Evolutionary conservation across 2,888 invertebrate genomes (phyloP), one percentile per base, ranked within the genome.

Genomic region (Galerucella nymphaeae): DNA sequence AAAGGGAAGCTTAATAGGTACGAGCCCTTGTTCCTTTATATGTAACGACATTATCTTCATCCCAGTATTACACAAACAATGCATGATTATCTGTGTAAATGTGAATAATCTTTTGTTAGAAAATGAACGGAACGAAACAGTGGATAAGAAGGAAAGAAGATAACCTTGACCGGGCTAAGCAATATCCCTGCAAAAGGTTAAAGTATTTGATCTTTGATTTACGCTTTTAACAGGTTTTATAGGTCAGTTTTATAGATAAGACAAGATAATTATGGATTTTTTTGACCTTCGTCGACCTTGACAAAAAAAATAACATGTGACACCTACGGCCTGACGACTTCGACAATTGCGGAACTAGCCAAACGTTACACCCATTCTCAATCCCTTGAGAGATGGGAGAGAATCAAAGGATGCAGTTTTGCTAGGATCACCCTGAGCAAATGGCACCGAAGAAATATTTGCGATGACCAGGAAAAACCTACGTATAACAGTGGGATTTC

Each of bases 91-190:
- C 68, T 72, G 20, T 70, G 18, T 64, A 50, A 53, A 59, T 50
- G 72, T 61, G 65, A 50, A 69, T 72, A 72, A 72, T 69, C 72
- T 69, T 72, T 65, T 72, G 72, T 72, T 69, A 6, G 65, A 61
- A 69, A 69, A 72, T 65, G 69, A 57, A 65, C 55, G 42, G n/a
- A 65, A 53, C 59, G 6, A 50, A 11, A 48, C 38, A 6, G 38
- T 64, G 58, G 55, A 23, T 42, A 59, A 55, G 1, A 10, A 45
- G 53, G n/a, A 16, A 61, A 38, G 2, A 38, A 10, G 41, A 41
- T 10, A 61, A 67, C 72, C 72, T 72, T 72, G 72, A 72, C 72
- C 68, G 11, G 16, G 10, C 45, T 71, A 66, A 23, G 23, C 23
- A 23, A 67, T 50, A 61, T 18, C 23, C 10, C 50, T n/a, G 41